Conservation (phyloP, 2,113 vertebrate genomes). For the Urocitellus parryii region DNA sequence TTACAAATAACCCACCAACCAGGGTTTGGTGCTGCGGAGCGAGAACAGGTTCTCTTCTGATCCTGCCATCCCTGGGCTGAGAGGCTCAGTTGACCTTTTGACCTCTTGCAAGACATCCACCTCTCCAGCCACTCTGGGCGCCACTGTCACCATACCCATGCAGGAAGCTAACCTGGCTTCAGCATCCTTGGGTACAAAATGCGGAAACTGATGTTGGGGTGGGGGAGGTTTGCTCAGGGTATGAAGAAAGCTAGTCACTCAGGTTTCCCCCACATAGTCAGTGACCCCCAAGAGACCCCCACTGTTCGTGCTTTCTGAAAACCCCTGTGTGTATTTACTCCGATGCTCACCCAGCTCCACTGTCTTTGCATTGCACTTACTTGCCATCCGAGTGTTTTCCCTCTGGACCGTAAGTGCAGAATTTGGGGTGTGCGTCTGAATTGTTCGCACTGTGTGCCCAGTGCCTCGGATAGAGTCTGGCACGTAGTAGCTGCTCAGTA, state of each 20-base stretch:
- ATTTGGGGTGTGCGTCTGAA: rapidly evolving
- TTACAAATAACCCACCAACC: not conserved
- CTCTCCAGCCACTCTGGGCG: not conserved
- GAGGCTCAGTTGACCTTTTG: not conserved
- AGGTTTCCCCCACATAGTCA: not conserved
- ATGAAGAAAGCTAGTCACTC: not conserved
- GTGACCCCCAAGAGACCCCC: rapidly evolving
- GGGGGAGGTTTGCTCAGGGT: not conserved
- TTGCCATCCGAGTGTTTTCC: rapidly evolving
- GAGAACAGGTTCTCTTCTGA: rapidly evolving
- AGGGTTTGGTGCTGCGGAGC: rapidly evolving
- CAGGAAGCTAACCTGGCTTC: not conserved
- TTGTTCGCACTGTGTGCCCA: not conserved
- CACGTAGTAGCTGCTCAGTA: not conserved
- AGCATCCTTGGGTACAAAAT: not conserved
- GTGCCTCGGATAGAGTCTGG: not conserved
- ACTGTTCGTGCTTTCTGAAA: rapidly evolving
- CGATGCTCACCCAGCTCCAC: rapidly evolving
- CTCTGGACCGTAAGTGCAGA: not conserved
- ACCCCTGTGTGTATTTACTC: rapidly evolving
- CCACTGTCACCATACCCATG: not conserved
- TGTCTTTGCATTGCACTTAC: not conserved
- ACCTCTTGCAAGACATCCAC: not conserved
- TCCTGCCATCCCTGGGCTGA: not conserved
- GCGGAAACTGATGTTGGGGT: not conserved